Evolutionary conservation across 1,140 invertebrate genomes (phyloP).

Genomic region (Drosophila equinoxialis): DNA sequence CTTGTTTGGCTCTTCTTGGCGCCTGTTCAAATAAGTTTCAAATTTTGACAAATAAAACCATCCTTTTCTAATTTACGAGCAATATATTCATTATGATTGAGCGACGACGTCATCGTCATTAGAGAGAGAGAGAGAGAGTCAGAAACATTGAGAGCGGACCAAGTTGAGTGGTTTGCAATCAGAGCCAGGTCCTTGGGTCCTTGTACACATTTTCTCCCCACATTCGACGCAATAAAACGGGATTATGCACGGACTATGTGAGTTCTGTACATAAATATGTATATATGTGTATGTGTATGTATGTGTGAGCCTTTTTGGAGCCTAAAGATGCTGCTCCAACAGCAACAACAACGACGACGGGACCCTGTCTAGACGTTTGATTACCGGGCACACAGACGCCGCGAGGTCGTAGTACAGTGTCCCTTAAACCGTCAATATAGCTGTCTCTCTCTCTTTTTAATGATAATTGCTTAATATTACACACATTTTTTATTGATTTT

Average conservation of each 20-base stretch:
- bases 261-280: slow-evolving; percentile 30
- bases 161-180: slow-evolving; percentile 49
- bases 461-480: slow-evolving; percentile 41
- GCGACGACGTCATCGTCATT: slow-evolving; percentile 23
- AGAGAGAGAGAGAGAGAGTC: not conserved
- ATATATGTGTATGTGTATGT: not conserved
- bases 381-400: slow-evolving; percentile 64
- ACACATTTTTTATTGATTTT: slow-evolving; percentile 50
- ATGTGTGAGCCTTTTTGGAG: slow-evolving; percentile 27
- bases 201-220: too few relatives aligned
- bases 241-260: slow-evolving; percentile 61
- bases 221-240: slow-evolving; percentile 65
- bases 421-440: slow-evolving; percentile 35
- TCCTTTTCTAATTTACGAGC: slow-evolving; percentile 82
- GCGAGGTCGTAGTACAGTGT: slow-evolving; percentile 56
- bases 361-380: slow-evolving; percentile 75
- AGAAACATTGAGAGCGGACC: not conserved
- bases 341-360: slow-evolving; percentile 31
- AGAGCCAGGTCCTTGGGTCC: not conserved
- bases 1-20: slow-evolving; percentile 57
- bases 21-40: slow-evolving; percentile 83
- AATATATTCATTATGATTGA: slow-evolving; percentile 69
- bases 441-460: slow-evolving; percentile 13
- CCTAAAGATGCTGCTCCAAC: slow-evolving; percentile 62
- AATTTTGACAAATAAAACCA: slow-evolving; percentile 83